Conservation (phyloP, 2,797 vertebrate species). For the Acanthurus leucopareius region DNA sequence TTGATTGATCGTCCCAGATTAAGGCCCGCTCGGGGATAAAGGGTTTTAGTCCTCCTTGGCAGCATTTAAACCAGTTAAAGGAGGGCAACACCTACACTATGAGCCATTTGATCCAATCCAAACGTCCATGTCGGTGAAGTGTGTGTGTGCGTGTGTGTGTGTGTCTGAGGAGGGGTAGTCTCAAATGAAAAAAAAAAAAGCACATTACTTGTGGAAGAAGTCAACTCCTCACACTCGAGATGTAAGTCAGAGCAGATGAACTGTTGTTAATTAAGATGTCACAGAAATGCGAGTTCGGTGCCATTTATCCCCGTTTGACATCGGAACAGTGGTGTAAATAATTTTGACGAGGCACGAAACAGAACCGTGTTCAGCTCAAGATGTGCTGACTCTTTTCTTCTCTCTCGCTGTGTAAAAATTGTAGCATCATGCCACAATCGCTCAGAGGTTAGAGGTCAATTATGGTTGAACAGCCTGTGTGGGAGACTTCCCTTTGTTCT, state of each 20-base stretch:
- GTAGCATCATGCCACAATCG: conserved; percentile 54
- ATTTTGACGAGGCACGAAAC: conserved; percentile 26
- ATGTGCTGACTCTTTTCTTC: conserved; percentile 20
- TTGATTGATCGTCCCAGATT: conserved; percentile 57
- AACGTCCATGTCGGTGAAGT: conserved; percentile 29
- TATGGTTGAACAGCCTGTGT: conserved; percentile 59
- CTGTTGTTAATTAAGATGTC: conserved; percentile 50
- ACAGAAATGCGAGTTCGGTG: conserved; percentile 16
- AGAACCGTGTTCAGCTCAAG: conserved; percentile 35
- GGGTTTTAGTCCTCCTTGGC: conserved; percentile 63
- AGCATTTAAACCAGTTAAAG: conserved; percentile 64
- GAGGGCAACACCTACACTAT: conserved; percentile 78
- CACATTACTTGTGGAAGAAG: conserved; percentile 46
- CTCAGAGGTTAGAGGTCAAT: conserved; percentile 60
- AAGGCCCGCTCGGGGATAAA: conserved; percentile 58
- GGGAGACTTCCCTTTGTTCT: conserved; percentile 25
- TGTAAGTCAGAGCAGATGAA: conserved; percentile 14
- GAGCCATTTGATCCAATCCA: conserved; percentile 54
- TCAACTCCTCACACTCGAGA: conserved; percentile 12
- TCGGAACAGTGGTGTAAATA: conserved; percentile 13
- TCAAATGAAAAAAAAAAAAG: conserved; percentile 50
- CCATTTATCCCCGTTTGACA: conserved; percentile 19
- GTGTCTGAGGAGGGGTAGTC: conserved; percentile 31
- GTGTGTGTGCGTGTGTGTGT: conserved; percentile 6
- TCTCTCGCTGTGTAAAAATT: conserved; percentile 56